Percentiles rank a stretch among this genome's conserved stretches.
Evolutionary conservation across 2,113 vertebrate genomes (phyloP).

Genomic region (Murina feae): DNA sequence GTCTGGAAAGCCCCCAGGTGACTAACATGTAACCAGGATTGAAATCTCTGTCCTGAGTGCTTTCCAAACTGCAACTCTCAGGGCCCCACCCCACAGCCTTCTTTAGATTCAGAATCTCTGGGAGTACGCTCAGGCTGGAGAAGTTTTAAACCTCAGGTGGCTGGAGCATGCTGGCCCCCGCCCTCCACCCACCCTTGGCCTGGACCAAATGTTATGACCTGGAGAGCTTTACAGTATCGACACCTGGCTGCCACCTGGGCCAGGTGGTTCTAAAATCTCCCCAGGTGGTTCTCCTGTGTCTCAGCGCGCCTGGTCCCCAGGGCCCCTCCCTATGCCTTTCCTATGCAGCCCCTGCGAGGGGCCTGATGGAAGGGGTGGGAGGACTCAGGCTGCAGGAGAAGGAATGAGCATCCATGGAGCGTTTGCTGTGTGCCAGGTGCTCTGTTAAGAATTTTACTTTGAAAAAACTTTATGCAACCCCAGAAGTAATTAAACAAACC

Average conservation of each 20-base stretch:
- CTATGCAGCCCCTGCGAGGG: not conserved
- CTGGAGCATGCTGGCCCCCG: no score
- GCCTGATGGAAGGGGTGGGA: not conserved
- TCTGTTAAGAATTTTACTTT: not conserved
- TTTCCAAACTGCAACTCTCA: not conserved
- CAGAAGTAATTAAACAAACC: not conserved
- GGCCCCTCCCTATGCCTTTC: not conserved
- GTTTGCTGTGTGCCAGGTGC: not conserved
- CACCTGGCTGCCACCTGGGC: not conserved
- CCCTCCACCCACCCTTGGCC: not conserved
- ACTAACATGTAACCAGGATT: not conserved
- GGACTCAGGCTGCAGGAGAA: no score
- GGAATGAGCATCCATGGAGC: not conserved
- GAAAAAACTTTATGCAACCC: not conserved
- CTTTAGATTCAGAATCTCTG: not conserved
- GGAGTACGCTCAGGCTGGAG: not conserved
- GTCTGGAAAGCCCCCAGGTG: not conserved
- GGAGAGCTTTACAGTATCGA: not conserved
- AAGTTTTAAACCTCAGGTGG: not conserved
- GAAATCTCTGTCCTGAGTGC: not conserved
- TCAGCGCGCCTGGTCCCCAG: accelerated
- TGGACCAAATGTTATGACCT: not conserved
- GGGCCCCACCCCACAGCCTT: not conserved
- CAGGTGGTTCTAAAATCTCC: not conserved
- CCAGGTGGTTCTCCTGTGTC: not conserved